These are phyloP conservation scores for Halcyon leucocephala DNA, from an alignment of 2,797 vertebrate genomes.

Conservation along the genomic window DNA sequence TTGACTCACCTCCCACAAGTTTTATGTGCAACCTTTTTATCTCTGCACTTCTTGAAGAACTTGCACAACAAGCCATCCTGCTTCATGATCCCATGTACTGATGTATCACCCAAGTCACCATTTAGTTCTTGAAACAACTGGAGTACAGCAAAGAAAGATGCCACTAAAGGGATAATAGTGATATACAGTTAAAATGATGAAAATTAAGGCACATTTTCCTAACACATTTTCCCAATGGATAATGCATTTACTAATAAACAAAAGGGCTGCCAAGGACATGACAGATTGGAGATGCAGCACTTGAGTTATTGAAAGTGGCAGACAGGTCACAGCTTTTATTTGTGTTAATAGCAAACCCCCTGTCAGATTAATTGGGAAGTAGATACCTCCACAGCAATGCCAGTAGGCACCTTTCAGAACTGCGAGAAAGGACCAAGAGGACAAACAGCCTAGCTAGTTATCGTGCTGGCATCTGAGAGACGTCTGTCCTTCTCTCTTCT, in stretches of 20 bases:
- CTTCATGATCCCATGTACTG: background rate
- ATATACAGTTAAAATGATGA: background rate
- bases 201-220: constrained; percentile 48
- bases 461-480: background rate
- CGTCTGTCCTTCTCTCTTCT: background rate
- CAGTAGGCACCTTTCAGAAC: constrained; percentile 28
- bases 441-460: background rate
- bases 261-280: constrained; percentile 67
- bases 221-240: constrained; percentile 54
- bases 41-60: background rate
- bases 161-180: background rate
- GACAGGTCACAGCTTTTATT: constrained; percentile 64
- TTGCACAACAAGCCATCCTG: background rate
- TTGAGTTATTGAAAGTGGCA: constrained; percentile 66
- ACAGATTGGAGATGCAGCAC: constrained; percentile 51
- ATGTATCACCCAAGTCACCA: background rate
- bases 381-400: constrained; percentile 14
- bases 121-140: background rate
- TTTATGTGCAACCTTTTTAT: background rate
- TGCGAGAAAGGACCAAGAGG: background rate
- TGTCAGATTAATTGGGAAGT: constrained; percentile 53
- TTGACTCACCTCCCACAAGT: background rate
- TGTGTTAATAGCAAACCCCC: constrained; percentile 63
- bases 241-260: constrained; percentile 67
- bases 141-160: background rate